Base-by-base conservation (phyloP, 2,888 invertebrate species). In the Rhagium mordax region DNA sequence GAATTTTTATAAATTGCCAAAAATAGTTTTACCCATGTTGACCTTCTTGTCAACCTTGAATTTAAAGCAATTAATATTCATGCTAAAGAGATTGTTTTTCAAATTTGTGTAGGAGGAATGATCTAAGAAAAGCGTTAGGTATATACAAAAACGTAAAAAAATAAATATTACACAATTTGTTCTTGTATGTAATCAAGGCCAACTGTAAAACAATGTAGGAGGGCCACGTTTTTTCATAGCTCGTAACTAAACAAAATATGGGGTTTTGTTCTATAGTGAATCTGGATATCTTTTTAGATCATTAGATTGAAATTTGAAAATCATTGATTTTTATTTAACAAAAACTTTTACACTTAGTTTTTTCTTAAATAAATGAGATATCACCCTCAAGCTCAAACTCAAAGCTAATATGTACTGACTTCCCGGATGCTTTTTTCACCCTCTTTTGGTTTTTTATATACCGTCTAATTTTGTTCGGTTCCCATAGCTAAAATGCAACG, bases 61-160 rank as follows among this genome's bases (percentile, higher is more conserved):
- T 61, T 0, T 48, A 15, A 61, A 24, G 47, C 47, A 24, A 61
- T 61, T 61, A 61, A 61, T 61, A 61, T 61, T 47, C 47, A 61
- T 48, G 48, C 18, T 41, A 41, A 33, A 20, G 16, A 48, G 48
- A 61, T 61, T 61, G 61, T 15, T 61, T 61, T 61, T 61, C 24
- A 61, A 61, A 57, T 21, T 13, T 18, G 21, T 61, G 61, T 61
- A 48, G 61, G 61, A 61, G 48, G 61, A 61, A 61, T 61, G 61
- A 61, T 61, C 61, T 61, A 61, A 61, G 61, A 61, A 33, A 60
- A 18, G 61, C n/a, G n/a, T n/a, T n/a, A 13, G 47, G 61, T 41
- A 61, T 61, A 13, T 33, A 41, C n/a, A 41, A 41, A 41, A 41
- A n/a, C 3, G n/a, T 41, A 41, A 20, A 61, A n/a, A 61, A 33